A percentile compares a stretch with the other conserved stretches of the same genome.
Conservation (phyloP, 1,140 invertebrate genomes). For the Drosophila saltans region DNA sequence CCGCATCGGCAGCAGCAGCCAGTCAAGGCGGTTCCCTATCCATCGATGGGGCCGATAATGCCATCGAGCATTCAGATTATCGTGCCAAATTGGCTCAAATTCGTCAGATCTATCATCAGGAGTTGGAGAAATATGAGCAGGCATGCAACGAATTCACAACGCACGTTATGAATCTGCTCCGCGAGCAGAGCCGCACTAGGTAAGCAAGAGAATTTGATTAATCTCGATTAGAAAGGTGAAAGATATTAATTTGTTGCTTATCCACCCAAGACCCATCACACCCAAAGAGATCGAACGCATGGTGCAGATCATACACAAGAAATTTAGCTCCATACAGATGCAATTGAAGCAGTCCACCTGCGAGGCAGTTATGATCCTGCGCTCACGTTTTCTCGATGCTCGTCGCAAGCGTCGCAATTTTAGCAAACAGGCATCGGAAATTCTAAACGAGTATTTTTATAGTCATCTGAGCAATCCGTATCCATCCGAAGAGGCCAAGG, state of each 20-base stretch:
- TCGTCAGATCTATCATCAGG: constrained; percentile 99
- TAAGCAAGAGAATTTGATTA: constrained; percentile 73
- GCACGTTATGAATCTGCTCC: constrained; percentile 98
- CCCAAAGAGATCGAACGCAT: constrained; percentile 99
- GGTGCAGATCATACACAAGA: constrained; percentile 99
- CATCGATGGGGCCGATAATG: constrained; percentile 90
- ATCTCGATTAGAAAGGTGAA: too few species aligned
- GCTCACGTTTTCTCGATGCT: constrained; percentile 95
- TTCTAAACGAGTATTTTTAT: constrained; percentile 99
- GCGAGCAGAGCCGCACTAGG: constrained; percentile 98
- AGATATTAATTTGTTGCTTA: constrained; percentile 4
- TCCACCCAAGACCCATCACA: constrained; percentile 90
- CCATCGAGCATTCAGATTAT: constrained; percentile 99
- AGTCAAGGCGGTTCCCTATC: constrained; percentile 87
- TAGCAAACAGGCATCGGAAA: constrained; percentile 99
- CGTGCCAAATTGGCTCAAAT: constrained; percentile 99
- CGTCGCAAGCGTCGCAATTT: constrained; percentile 99
- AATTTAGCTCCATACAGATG: constrained; percentile 99
- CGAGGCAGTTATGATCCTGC: constrained; percentile 99
- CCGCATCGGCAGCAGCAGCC: constrained; percentile 95
- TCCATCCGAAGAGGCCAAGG: constrained; percentile 99
- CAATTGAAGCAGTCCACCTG: constrained; percentile 99
- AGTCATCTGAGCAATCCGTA: constrained; percentile 99
- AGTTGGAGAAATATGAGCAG: constrained; percentile 99
- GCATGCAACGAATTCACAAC: constrained; percentile 99